phyloP scores from a whole-genome alignment of 2,888 invertebrate genomes.

The Arctia plantaginis region DNA sequence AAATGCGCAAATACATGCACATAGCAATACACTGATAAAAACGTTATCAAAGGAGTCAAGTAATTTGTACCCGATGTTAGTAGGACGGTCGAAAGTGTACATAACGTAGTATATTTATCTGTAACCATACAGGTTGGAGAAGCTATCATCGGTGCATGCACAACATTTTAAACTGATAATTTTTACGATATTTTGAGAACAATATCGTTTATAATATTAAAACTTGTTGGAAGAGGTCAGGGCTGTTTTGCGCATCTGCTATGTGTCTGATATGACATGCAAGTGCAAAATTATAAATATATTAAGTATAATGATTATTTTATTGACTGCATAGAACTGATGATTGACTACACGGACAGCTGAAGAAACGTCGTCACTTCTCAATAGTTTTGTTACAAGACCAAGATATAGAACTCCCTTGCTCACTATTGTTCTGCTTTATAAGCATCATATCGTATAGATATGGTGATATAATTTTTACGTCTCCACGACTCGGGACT shows the following conservation, averaged over 20 bases:
- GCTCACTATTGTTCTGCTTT: not conserved
- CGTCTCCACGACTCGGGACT: not conserved
- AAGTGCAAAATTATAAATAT: constrained; percentile 2
- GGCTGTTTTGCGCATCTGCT: constrained; percentile 1
- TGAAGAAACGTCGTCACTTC: too few relatives aligned
- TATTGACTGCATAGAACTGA: too few relatives aligned
- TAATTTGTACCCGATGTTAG: constrained; percentile 72
- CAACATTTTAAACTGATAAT: constrained; percentile 39
- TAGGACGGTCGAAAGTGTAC: constrained; percentile 60
- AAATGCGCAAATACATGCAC: constrained; percentile 40
- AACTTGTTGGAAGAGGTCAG: constrained; percentile 18
- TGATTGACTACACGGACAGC: too few relatives aligned
- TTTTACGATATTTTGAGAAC: constrained; percentile 33
- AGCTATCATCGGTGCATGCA: constrained; percentile 76
- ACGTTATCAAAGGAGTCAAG: constrained; percentile 70
- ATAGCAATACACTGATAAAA: constrained; percentile 60
- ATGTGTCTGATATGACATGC: constrained; percentile 9
- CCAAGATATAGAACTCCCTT: not conserved
- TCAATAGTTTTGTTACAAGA: not conserved
- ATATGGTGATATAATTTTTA: not conserved
- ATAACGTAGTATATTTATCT: constrained; percentile 45
- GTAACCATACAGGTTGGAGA: constrained; percentile 68
- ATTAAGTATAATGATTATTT: not conserved
- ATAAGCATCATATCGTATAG: not conserved
- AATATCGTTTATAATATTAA: constrained; percentile 24